Conservation (phyloP, 1,140 invertebrate species). For the Rhopalosiphum maidis region DNA sequence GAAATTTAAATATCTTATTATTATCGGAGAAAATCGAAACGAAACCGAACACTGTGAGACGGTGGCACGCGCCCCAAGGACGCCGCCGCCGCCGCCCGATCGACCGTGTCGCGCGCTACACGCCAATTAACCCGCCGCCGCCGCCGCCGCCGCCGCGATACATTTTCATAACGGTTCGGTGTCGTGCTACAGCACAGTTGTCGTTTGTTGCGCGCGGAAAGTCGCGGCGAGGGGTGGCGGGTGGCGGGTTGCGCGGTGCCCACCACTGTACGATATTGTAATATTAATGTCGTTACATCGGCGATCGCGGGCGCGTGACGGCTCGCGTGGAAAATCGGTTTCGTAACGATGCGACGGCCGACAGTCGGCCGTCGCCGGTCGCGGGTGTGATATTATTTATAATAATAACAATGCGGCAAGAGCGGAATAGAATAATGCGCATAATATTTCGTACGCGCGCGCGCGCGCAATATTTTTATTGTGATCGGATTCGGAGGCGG, state of each 20-base stretch:
- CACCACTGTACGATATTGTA: too few relatives aligned
- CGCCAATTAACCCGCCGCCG: conserved; percentile 19
- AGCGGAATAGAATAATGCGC: too few relatives aligned
- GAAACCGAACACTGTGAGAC: neutral
- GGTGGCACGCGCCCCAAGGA: conserved; percentile 12
- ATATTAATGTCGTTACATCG: neutral
- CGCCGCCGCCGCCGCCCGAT: neutral
- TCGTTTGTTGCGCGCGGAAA: too few relatives aligned
- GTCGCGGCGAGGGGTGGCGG: neutral
- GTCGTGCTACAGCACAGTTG: too few relatives aligned
- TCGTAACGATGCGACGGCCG: neutral
- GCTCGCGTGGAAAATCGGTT: conserved; percentile 1
- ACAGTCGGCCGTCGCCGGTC: too few relatives aligned
- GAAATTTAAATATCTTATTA: neutral
- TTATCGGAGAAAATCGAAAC: conserved; percentile 3
- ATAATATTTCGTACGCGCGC: too few relatives aligned
- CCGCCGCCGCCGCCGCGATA: neutral
- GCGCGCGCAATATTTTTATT: too few relatives aligned
- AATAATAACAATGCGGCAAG: too few relatives aligned
- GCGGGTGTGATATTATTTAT: too few relatives aligned
- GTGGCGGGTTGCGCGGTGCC: neutral
- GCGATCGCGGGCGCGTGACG: neutral
- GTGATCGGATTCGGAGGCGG: too few relatives aligned
- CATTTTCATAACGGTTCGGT: neutral
- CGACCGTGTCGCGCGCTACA: neutral